phyloP scores from a whole-genome alignment of 2,797 vertebrate genomes.

The Glyptemys insculpta region DNA sequence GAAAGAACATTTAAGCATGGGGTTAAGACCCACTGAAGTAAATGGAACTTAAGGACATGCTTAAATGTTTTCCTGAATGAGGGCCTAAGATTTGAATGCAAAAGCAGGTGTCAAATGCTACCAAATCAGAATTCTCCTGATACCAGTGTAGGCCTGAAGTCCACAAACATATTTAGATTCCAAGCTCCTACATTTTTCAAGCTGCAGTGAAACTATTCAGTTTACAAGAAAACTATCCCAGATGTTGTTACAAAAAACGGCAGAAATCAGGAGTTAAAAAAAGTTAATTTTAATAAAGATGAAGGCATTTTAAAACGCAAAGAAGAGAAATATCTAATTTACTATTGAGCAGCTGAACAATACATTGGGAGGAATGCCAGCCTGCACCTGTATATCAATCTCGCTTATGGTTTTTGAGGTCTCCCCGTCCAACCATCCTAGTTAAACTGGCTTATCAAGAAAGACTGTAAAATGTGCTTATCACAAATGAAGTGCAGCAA shows the following conservation, averaged over 20 bases:
- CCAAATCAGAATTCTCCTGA: background rate
- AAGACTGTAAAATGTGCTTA: background rate
- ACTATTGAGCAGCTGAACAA: background rate
- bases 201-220: background rate
- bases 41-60: background rate
- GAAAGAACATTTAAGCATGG: accelerated
- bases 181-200: background rate
- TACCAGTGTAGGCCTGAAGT: background rate
- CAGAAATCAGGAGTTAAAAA: background rate
- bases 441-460: background rate
- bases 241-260: background rate
- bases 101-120: background rate
- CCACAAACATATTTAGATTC: background rate
- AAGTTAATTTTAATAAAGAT: background rate
- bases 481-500: background rate
- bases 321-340: background rate
- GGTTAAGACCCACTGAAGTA: background rate
- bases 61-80: accelerated
- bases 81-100: background rate
- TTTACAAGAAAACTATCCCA: background rate
- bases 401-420: background rate
- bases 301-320: accelerated
- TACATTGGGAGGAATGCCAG: background rate
- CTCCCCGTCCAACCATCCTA: background rate
- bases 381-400: background rate